Percentiles rank a stretch among this genome's conserved stretches.
Evolutionary conservation across 2,113 vertebrate genomes (phyloP).

Genomic region (Poeciliopsis turrubarensis): DNA sequence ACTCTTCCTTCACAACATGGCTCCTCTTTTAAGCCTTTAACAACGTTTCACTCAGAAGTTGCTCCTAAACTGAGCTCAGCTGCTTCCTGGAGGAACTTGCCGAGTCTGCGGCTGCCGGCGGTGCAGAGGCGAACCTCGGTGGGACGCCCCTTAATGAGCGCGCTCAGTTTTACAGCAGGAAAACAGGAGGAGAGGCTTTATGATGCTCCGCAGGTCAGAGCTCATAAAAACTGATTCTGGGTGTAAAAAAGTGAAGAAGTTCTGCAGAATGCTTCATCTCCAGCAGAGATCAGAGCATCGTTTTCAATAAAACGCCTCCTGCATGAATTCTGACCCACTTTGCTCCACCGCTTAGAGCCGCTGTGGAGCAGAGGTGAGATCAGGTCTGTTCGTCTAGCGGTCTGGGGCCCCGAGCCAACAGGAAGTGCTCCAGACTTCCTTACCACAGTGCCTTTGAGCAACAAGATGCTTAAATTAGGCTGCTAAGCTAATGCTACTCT

Average conservation of each 20-base stretch:
- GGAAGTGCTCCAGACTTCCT: background rate
- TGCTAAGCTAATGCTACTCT: background rate
- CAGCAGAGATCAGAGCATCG: background rate
- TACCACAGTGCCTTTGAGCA: background rate
- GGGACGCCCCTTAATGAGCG: slow-evolving; percentile 31
- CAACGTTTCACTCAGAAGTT: too few species aligned
- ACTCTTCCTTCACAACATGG: too few species aligned
- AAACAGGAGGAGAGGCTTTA: slow-evolving; percentile 19
- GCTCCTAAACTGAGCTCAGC: too few species aligned
- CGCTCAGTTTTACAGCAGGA: slow-evolving; percentile 27
- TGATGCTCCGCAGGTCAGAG: background rate
- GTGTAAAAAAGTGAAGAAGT: slow-evolving; percentile 2
- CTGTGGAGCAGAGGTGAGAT: background rate
- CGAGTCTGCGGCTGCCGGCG: slow-evolving; percentile 26
- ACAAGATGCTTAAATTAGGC: background rate
- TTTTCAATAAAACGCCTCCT: background rate
- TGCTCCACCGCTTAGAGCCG: background rate
- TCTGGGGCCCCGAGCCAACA: background rate
- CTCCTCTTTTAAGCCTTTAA: too few species aligned
- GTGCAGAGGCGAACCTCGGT: background rate
- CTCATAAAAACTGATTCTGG: background rate
- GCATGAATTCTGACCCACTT: too few species aligned
- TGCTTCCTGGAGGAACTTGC: slow-evolving; percentile 28
- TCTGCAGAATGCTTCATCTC: slow-evolving; percentile 4
- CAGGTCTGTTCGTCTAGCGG: background rate